Evolutionary conservation across 1,140 invertebrate species (phyloP).

Genomic region (Dendrolimus punctatus): DNA sequence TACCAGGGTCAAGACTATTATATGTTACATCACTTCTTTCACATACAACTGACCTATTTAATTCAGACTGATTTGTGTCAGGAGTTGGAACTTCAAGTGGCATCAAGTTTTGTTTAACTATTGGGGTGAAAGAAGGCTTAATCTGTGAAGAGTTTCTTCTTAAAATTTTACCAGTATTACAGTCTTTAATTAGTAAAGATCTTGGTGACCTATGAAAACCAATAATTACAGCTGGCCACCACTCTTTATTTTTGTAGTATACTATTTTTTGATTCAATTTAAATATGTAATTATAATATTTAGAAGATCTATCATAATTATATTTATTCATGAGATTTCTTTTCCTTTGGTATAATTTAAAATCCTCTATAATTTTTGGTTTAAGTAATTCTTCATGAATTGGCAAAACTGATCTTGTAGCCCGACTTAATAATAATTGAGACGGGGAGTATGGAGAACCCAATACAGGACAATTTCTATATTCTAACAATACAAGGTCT

Average conservation of each 20-base stretch:
- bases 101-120: background rate
- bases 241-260: background rate
- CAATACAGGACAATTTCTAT: slow-evolving; percentile 13
- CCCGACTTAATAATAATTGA: slow-evolving; percentile 16
- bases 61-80: background rate
- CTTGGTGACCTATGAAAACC: slow-evolving; percentile 1
- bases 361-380: slow-evolving; percentile 2
- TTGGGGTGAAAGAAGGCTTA: background rate
- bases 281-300: background rate
- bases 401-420: slow-evolving; percentile 13
- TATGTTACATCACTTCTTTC: background rate
- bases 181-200: background rate
- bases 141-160: slow-evolving; percentile 4
- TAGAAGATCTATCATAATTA: slow-evolving; percentile 5
- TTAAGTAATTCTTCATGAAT: slow-evolving; percentile 5
- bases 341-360: slow-evolving; percentile 1
- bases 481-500: slow-evolving; percentile 2
- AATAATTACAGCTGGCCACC: slow-evolving; percentile 1
- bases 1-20: background rate
- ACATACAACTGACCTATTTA: background rate
- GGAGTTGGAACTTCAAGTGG: background rate
- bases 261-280: background rate
- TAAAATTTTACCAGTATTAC: background rate
- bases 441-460: slow-evolving; percentile 10
- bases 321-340: slow-evolving; percentile 2